Percentiles rank a stretch among this genome's conserved stretches.
phyloP scores from a whole-genome alignment of 2,113 vertebrate genomes.

The Nothobranchius kuhntae region DNA sequence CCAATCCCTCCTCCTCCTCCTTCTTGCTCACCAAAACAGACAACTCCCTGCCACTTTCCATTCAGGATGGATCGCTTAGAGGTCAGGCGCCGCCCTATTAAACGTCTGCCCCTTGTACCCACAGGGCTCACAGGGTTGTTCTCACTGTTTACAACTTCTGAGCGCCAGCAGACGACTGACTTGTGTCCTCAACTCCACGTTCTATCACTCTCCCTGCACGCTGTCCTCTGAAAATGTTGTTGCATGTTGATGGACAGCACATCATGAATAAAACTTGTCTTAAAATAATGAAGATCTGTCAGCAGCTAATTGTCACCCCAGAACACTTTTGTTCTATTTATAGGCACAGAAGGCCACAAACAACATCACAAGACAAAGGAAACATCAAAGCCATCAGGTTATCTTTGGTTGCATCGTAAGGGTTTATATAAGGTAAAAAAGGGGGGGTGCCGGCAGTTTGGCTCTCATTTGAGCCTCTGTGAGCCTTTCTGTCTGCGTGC shows the following conservation, averaged over 20 bases:
- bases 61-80: conserved; percentile 27
- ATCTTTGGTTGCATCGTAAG: conserved; percentile 36
- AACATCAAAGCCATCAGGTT: background rate
- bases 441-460: conserved; percentile 45
- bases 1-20: conserved; percentile 15
- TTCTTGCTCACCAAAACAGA: conserved; percentile 34
- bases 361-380: conserved; percentile 1
- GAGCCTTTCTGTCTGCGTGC: conserved; percentile 74
- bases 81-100: conserved; percentile 38
- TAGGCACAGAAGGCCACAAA: background rate
- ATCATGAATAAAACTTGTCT: conserved; percentile 56
- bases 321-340: background rate
- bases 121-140: conserved; percentile 17
- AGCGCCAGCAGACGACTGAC: conserved; percentile 37
- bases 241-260: conserved; percentile 11
- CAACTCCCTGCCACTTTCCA: conserved; percentile 20
- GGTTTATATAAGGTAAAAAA: conserved; percentile 62
- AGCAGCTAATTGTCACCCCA: conserved; percentile 37
- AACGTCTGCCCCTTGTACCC: conserved; percentile 21
- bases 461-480: conserved; percentile 50
- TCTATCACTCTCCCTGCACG: conserved; percentile 34
- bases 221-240: conserved; percentile 12
- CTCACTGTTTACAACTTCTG: conserved; percentile 15
- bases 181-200: conserved; percentile 48
- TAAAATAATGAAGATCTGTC: conserved; percentile 32